A percentile compares a stretch with the other conserved stretches of the same genome.
Evolutionary conservation across 2,888 invertebrate species (phyloP).

Genomic region (Drymonia ruficornis): DNA sequence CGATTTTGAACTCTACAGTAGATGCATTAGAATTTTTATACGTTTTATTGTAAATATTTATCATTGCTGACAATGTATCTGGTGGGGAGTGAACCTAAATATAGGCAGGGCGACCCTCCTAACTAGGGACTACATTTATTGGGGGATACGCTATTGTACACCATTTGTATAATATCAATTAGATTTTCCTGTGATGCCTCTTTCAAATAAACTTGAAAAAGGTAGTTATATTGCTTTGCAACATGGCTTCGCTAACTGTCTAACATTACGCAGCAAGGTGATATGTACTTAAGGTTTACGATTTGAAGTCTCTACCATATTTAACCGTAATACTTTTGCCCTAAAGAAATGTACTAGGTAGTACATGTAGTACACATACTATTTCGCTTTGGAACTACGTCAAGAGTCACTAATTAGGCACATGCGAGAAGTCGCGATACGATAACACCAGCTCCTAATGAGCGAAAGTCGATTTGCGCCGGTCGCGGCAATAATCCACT

Average conservation of each 20-base stretch:
- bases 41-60: constrained; percentile 66
- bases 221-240: no score
- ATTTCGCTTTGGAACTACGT: not conserved
- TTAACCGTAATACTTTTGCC: no score
- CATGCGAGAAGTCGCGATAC: constrained; percentile 68
- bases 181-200: constrained; percentile 17
- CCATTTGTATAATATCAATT: constrained; percentile 42
- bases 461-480: constrained; percentile 68
- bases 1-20: constrained; percentile 46
- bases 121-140: constrained; percentile 40
- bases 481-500: constrained; percentile 68
- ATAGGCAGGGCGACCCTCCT: constrained; percentile 47
- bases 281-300: no score
- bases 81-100: constrained; percentile 55
- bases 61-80: constrained; percentile 65
- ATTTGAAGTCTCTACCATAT: no score
- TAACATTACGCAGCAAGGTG: no score
- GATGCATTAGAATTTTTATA: constrained; percentile 39
- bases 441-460: constrained; percentile 68
- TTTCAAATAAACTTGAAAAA: constrained; percentile 6
- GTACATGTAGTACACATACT: not conserved
- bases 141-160: constrained; percentile 32
- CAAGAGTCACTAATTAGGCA: constrained; percentile 52
- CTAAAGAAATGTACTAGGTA: no score
- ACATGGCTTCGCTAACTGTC: not conserved